These are phyloP conservation scores for Marronus borbonicus DNA, from an alignment of 2,888 invertebrate species.

Conservation along the genomic window DNA sequence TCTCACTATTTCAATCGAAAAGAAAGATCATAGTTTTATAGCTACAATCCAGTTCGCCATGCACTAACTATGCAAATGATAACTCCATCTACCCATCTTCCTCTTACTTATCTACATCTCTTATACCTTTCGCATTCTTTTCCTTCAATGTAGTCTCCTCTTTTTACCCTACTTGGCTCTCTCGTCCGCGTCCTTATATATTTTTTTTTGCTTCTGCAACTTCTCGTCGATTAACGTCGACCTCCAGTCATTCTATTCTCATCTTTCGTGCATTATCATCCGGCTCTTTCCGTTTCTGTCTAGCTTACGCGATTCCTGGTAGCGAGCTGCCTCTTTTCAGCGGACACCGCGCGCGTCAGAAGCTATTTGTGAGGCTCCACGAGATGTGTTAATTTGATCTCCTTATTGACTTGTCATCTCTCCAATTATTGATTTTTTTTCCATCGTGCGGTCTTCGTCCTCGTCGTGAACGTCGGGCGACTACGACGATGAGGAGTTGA, in stretches of 20 bases:
- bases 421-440: constrained; percentile 51
- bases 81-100: not conserved
- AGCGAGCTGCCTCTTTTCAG: not conserved
- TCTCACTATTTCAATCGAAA: too few relatives aligned
- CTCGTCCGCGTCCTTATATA: not conserved
- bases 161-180: constrained; percentile 13
- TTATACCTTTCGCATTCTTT: not conserved
- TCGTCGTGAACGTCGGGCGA: too few relatives aligned
- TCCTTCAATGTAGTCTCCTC: not conserved
- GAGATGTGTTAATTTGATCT: constrained; percentile 50
- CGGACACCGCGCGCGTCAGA: constrained; percentile 26
- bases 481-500: not conserved
- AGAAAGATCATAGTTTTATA: not conserved
- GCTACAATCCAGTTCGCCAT: not conserved
- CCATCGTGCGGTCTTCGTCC: not conserved
- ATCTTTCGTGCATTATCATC: constrained; percentile 7
- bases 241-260: constrained; percentile 31
- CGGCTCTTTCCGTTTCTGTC: not conserved
- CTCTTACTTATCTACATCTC: not conserved
- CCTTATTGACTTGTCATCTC: constrained; percentile 52
- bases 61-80: not conserved
- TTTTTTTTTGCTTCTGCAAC: constrained; percentile 9
- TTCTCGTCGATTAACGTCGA: constrained; percentile 43
- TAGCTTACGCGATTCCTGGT: not conserved
- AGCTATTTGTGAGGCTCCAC: constrained; percentile 37